Base-by-base conservation (phyloP, 2,113 vertebrate species). In the Gadus chalcogrammus region DNA sequence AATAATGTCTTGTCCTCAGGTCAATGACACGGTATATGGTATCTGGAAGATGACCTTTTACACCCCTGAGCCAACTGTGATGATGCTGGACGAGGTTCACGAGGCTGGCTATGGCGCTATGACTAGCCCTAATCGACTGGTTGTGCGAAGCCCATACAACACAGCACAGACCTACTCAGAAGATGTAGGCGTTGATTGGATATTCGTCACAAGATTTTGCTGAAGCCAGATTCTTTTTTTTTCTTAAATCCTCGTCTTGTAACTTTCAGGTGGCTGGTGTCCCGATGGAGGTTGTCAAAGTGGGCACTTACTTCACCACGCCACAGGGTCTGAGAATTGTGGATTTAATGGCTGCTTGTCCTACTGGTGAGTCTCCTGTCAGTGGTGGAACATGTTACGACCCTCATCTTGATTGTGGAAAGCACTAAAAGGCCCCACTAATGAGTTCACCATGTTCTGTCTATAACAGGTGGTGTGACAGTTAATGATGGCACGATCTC, bases 41-140 rank as follows among this genome's bases (percentile, higher is more conserved):
- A 86, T 93, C 73, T 93, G 91, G 92, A 90, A 90, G 68, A 70
- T 93, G 65, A 88, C 90, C 0, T 92, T 93, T 68, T 82, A 84
- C 67, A 90, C 84, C 0, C 87, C 89, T 18, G 80, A 84, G 2
- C 82, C 87, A 3, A 87, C 87, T 15, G 18, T 81, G 0, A 89
- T 93, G 88, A 18, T 79, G 15, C 65, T 80, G 64, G 72, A n/a
- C 2, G 91, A 92, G 63, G 88, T 85, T 1, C 77, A 85, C 24
- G 76, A 80, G 13, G 72, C 85, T 5, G 92, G 92, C 2, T 91
- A 91, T 59, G 63, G 85, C 2, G 72, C 85, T 11, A 86, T 27
- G 58, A 70, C 42, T 0, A 90, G 89, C 0, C 20, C 72, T 0
- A 80, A 15, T 0, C 89, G 91, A 4, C 20, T 92, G 55, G 87